Base-by-base conservation (phyloP, 2,113 vertebrate genomes). In the Tupaia chinensis region DNA sequence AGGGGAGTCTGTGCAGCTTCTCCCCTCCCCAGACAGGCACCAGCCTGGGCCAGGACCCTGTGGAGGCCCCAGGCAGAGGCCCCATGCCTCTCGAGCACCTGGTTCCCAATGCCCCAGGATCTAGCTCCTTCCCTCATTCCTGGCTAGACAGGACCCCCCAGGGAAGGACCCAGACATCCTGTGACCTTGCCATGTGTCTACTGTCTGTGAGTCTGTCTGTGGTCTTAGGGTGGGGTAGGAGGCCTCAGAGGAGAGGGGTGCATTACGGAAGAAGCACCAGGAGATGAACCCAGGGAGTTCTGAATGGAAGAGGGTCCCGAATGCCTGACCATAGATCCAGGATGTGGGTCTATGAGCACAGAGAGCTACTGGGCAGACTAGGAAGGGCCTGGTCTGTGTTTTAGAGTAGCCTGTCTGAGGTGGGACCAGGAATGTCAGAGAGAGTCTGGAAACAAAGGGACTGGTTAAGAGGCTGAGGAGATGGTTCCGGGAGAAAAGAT, bases 1-100 rank as follows among this genome's bases (percentile, higher is more conserved):
- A 56, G 77, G 70, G 87, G 63, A 83, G 76, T 77, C 91, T 81
- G 29, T 93, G 93, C 83, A 88, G 73, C 12, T 20, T 89, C 32
- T 60, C 63, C 77, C 72, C 32, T 65, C 89, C 74, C 53, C 81
- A 9, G 7, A 68, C 3, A 56, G 88, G 80, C 22, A 87, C 34
- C 54, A 56, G 68, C 63, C 34, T 74, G 32, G 80, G 27, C 29
- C 10, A 29, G 4, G 23, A 77, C 27, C 44, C 74, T 27, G n/a
- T 5, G 20, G 83, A 53, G 66, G 53, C 70, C 14, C 61, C 70
- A 89, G 74, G 7, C 53, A 78, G 76, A 87, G 70, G 87, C 58
- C 27, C 81, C 68, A 29, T 23, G 20, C 8, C 34, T 63, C 82
- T 84, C 81, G 73, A 25, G 15, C 27, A 34, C 8, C 32, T 78